phyloP scores from a whole-genome alignment of 2,113 vertebrate genomes.

The Henicopernis longicauda region DNA sequence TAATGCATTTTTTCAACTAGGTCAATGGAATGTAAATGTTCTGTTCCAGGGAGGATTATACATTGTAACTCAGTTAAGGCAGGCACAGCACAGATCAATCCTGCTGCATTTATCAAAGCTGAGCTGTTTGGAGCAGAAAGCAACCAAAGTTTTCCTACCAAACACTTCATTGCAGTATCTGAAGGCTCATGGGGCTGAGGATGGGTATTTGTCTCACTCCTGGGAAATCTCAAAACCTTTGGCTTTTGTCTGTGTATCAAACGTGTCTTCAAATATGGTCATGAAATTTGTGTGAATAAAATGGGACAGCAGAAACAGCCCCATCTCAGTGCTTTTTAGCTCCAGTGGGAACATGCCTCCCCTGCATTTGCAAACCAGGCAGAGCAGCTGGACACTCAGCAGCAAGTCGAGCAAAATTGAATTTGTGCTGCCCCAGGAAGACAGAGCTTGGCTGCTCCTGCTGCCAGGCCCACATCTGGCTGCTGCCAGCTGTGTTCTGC shows the following conservation, averaged over 20 bases:
- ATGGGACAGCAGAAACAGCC: not conserved
- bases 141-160: not conserved
- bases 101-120: constrained; percentile 38
- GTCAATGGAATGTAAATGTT: constrained; percentile 68
- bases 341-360: not conserved
- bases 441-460: not conserved
- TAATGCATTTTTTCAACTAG: constrained; percentile 67
- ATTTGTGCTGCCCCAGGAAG: not conserved
- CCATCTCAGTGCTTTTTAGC: not conserved
- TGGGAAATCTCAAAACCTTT: not conserved
- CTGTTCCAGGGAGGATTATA: constrained; percentile 57
- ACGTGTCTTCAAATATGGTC: not conserved
- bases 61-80: constrained; percentile 36
- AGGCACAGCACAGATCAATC: constrained; percentile 18
- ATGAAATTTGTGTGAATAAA: not conserved
- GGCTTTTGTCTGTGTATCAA: not conserved
- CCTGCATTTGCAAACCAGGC: not conserved
- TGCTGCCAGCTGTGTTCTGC: not conserved
- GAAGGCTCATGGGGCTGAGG: not conserved
- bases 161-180: not conserved
- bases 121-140: constrained; percentile 2
- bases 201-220: not conserved
- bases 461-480: not conserved
- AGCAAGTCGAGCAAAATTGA: not conserved
- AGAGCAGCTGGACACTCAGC: not conserved